Percentiles rank a stretch among this genome's conserved stretches.
Conservation (phyloP, 2,888 invertebrate genomes). For the Pandemis heparana region DNA sequence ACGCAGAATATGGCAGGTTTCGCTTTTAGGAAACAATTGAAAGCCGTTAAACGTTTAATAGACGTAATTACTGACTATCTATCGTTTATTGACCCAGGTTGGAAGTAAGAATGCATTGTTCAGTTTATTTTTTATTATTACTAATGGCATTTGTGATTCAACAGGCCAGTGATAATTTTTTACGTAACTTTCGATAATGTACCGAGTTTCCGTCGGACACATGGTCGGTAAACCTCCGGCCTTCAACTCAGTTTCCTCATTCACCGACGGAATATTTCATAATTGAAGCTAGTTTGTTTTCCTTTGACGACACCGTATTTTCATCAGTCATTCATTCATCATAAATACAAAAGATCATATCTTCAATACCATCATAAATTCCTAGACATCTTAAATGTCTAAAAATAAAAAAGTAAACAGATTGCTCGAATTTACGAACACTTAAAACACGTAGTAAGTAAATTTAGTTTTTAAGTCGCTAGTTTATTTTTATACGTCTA, state of each 20-base stretch:
- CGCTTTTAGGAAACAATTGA: slow-evolving; percentile 19
- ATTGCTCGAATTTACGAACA: slow-evolving; percentile 16
- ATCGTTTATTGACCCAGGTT: slow-evolving; percentile 3
- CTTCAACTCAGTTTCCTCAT: slow-evolving; percentile 23
- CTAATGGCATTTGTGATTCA: not conserved
- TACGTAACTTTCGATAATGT: slow-evolving; percentile 7
- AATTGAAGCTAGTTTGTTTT: slow-evolving; percentile 12
- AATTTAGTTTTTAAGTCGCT: slow-evolving; percentile 26
- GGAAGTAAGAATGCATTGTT: not conserved
- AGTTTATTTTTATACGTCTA: slow-evolving; percentile 24
- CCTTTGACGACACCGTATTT: slow-evolving; percentile 13
- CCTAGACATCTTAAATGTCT: slow-evolving; percentile 16
- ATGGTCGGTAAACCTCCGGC: slow-evolving; percentile 32
- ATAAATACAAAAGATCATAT: slow-evolving; percentile 16
- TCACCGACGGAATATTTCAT: slow-evolving; percentile 30
- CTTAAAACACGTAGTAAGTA: slow-evolving; percentile 20
- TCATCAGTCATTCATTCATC: slow-evolving; percentile 5
- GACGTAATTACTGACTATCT: not conserved
- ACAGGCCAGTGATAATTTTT: not conserved
- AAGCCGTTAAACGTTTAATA: slow-evolving; percentile 17
- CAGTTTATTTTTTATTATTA: not conserved
- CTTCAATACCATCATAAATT: slow-evolving; percentile 1
- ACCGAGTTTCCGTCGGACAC: slow-evolving; percentile 16
- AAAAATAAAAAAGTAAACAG: slow-evolving; percentile 29
- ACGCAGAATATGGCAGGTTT: slow-evolving; percentile 19